These are phyloP conservation scores for Sebastes diploproa DNA, from an alignment of 2,797 vertebrate species.

Conservation along the genomic window DNA sequence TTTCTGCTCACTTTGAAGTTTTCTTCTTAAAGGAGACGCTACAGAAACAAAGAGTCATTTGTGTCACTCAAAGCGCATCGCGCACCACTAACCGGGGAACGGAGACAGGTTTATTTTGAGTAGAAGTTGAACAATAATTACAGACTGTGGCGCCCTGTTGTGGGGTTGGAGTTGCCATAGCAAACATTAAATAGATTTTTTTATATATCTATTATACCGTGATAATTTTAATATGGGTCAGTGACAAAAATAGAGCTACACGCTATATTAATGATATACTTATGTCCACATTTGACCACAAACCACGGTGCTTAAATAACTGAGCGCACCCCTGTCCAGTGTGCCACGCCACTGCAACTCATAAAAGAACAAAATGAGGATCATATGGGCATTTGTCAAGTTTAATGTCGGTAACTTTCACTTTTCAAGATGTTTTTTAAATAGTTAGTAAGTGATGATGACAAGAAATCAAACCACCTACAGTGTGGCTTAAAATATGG, in stretches of 20 bases:
- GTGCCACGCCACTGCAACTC: background rate
- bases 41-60: constrained; percentile 17
- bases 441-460: background rate
- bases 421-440: background rate
- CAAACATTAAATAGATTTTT: constrained; percentile 33
- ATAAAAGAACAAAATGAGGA: constrained; percentile 5
- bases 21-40: background rate
- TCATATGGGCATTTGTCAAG: constrained; percentile 25
- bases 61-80: constrained; percentile 6
- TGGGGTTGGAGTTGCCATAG: constrained; percentile 46
- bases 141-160: constrained; percentile 18
- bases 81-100: constrained; percentile 1
- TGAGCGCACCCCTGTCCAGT: background rate
- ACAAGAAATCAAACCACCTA: constrained; percentile 6
- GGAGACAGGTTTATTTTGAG: constrained; percentile 43
- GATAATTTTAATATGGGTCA: constrained; percentile 20
- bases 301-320: constrained; percentile 31
- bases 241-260: constrained; percentile 31
- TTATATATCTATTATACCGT: constrained; percentile 27
- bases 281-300: constrained; percentile 29
- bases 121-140: constrained; percentile 52
- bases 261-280: constrained; percentile 25
- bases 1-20: constrained; percentile 7
- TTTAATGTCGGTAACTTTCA: constrained; percentile 1
- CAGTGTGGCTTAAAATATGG: background rate